A percentile compares a stretch with the other conserved stretches of the same genome.
Conservation (phyloP, 2,888 invertebrate genomes). For the Torymus texanus region DNA sequence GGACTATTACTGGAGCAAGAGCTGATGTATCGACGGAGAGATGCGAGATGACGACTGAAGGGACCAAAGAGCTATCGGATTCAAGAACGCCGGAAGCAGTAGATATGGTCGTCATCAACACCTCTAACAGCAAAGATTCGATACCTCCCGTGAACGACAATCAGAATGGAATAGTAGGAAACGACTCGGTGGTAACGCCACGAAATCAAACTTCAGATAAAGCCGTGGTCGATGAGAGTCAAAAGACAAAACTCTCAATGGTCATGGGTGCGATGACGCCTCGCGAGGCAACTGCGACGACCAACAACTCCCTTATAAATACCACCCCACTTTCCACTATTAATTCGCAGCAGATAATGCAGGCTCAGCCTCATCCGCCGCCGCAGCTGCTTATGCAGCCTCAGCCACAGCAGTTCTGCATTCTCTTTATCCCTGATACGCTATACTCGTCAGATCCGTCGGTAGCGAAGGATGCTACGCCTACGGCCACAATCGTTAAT, state of each 20-base stretch:
- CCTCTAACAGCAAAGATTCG: background rate
- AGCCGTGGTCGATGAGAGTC: conserved; percentile 28
- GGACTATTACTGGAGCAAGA: too few species aligned
- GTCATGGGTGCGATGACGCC: conserved; percentile 43
- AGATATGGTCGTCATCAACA: too few species aligned
- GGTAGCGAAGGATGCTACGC: conserved; percentile 24
- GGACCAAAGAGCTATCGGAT: too few species aligned
- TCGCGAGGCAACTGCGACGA: background rate
- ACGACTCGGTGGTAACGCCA: conserved; percentile 22
- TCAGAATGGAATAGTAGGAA: conserved; percentile 19
- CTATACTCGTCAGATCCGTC: conserved; percentile 11
- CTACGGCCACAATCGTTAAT: conserved; percentile 53
- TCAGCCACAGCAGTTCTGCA: conserved; percentile 53
- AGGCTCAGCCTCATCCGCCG: too few species aligned
- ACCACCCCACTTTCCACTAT: too few species aligned
- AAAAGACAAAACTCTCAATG: conserved; percentile 42
- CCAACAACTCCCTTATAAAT: too few species aligned
- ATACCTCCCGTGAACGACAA: background rate
- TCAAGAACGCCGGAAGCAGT: too few species aligned
- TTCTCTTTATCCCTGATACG: conserved; percentile 52
- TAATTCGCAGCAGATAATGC: too few species aligned
- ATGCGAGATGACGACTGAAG: too few species aligned
- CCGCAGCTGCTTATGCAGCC: conserved; percentile 5
- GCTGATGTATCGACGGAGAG: too few species aligned
- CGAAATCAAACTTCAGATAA: conserved; percentile 10